Percentiles rank a stretch among this genome's conserved stretches.
phyloP scores from a whole-genome alignment of 1,140 invertebrate species.

The Aphaenogaster rudis region DNA sequence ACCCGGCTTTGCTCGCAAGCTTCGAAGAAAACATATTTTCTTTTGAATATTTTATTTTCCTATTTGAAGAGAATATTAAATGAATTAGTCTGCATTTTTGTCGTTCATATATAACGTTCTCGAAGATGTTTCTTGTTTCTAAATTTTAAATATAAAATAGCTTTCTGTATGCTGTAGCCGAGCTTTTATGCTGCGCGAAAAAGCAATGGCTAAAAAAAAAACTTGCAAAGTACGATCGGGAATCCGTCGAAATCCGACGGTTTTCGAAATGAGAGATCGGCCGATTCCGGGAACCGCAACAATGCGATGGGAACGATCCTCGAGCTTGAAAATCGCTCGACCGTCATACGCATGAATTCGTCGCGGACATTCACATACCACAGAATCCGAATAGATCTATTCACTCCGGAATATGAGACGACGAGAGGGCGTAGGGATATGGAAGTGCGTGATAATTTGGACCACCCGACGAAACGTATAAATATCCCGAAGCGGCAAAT shows the following conservation, averaged over 20 bases:
- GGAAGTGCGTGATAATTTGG: slow-evolving; percentile 38
- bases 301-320: slow-evolving; percentile 40
- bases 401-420: slow-evolving; percentile 8
- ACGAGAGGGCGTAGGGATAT: not conserved
- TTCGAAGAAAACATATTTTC: not conserved
- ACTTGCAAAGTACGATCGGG: not conserved
- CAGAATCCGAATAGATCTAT: slow-evolving; percentile 31
- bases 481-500: slow-evolving; percentile 23
- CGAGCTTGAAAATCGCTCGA: slow-evolving; percentile 49
- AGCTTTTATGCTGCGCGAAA: not conserved
- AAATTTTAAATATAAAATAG: not conserved
- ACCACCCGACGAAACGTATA: slow-evolving; percentile 30
- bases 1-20: not conserved
- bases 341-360: slow-evolving; percentile 52
- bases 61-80: not conserved
- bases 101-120: not conserved
- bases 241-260: not conserved
- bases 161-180: too few relatives aligned
- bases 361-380: slow-evolving; percentile 27
- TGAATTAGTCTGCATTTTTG: not conserved
- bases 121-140: not conserved
- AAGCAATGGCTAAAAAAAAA: not conserved
- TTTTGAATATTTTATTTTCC: not conserved
- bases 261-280: slow-evolving; percentile 4
- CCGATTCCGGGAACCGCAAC: not conserved